Percentiles rank a stretch among this genome's conserved stretches.
Conservation (phyloP, 1,140 invertebrate species). For the Drosophila baimaii region DNA sequence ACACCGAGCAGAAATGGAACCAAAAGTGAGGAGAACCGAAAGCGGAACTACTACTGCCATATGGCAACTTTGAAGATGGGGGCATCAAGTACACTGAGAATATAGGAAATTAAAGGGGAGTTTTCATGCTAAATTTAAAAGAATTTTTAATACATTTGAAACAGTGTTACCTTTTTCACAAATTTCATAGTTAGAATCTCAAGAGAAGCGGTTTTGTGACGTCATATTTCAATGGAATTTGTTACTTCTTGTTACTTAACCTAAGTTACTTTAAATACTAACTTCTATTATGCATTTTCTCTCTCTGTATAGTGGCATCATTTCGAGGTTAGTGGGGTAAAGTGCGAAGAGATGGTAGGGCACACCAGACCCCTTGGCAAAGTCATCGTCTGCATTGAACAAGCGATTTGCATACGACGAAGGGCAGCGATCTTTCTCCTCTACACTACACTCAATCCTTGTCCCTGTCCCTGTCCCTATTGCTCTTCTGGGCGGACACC, state of each 20-base stretch:
- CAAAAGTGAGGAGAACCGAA: constrained; percentile 23
- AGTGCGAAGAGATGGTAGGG: background rate
- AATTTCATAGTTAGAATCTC: too few relatives aligned
- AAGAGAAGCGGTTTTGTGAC: too few relatives aligned
- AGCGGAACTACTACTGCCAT: constrained; percentile 54
- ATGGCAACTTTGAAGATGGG: constrained; percentile 38
- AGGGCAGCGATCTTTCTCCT: constrained; percentile 58
- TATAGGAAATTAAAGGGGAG: background rate
- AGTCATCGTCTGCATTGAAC: constrained; percentile 60
- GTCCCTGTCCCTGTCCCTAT: background rate
- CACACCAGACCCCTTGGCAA: constrained; percentile 14
- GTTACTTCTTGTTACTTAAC: too few relatives aligned
- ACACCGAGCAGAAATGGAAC: constrained; percentile 28
- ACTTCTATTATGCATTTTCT: too few relatives aligned
- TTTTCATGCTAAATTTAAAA: background rate
- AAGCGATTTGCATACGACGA: constrained; percentile 75
- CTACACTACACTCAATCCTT: background rate
- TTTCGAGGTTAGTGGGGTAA: constrained; percentile 74
- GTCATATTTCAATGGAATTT: too few relatives aligned
- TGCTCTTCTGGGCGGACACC: background rate
- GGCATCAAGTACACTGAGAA: constrained; percentile 7
- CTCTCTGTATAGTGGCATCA: constrained; percentile 6
- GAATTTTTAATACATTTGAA: too few relatives aligned
- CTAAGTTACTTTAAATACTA: too few relatives aligned
- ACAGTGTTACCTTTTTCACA: too few relatives aligned